Evolutionary conservation across 1,140 invertebrate species (phyloP).

Genomic region (Brachionus calyciflorus): DNA sequence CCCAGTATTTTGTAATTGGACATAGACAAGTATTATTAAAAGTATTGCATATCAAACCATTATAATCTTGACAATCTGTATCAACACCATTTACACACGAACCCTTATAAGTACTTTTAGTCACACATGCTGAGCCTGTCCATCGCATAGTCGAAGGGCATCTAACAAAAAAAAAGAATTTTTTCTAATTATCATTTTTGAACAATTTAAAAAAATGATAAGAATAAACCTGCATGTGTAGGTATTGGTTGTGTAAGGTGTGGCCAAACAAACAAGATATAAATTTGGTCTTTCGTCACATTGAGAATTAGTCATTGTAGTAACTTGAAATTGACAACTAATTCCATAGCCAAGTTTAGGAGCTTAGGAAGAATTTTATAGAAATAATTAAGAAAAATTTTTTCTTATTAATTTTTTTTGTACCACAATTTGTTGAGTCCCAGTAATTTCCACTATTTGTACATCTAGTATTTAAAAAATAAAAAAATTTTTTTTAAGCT

Average conservation of each 20-base stretch:
- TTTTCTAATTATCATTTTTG: no score
- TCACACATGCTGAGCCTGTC: neutral
- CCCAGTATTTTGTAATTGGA: conserved; percentile 21
- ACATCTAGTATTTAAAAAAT: conserved; percentile 1
- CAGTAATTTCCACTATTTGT: neutral
- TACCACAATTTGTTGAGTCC: conserved; percentile 21
- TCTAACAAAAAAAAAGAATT: neutral
- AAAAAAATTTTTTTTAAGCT: neutral
- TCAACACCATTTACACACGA: neutral
- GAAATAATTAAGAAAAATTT: neutral
- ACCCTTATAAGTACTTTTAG: neutral
- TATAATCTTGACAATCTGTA: conserved; percentile 30
- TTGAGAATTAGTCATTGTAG: neutral
- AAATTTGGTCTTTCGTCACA: neutral
- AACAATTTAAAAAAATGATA: neutral
- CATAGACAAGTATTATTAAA: conserved; percentile 22
- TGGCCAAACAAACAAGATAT: neutral
- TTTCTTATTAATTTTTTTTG: neutral
- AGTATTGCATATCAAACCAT: conserved; percentile 29
- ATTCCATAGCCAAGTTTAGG: neutral
- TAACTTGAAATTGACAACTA: conserved; percentile 23
- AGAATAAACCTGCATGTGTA: neutral
- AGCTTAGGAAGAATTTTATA: conserved; percentile 2
- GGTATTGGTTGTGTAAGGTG: neutral
- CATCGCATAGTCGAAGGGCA: neutral